These are phyloP conservation scores for Phalanger gymnotis DNA, from an alignment of 2,797 vertebrate species.

Conservation along the genomic window DNA sequence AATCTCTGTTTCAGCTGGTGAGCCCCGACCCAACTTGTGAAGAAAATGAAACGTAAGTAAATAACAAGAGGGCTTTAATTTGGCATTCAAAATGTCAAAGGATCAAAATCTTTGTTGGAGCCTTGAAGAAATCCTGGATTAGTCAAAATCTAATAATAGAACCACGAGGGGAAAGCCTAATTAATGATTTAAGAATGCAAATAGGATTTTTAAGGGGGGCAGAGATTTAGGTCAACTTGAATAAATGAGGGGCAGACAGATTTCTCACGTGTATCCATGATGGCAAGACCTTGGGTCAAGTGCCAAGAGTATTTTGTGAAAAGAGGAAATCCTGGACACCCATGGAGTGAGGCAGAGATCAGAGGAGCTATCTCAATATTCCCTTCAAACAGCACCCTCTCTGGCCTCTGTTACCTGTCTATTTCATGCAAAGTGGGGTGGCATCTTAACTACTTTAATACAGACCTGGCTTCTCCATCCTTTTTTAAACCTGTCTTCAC, in stretches of 20 bases:
- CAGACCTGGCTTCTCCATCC: background rate
- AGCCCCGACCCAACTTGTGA: constrained; percentile 71
- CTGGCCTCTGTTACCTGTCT: background rate
- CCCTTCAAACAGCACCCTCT: constrained; percentile 6
- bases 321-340: background rate
- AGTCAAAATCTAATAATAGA: constrained; percentile 34
- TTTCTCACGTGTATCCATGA: background rate
- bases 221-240: background rate
- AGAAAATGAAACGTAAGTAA: constrained; percentile 82
- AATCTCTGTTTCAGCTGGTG: constrained; percentile 83
- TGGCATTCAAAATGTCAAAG: constrained; percentile 51
- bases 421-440: constrained; percentile 19
- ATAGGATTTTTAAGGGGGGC: constrained; percentile 9
- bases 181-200: constrained; percentile 33
- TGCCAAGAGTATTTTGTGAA: background rate
- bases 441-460: constrained; percentile 32
- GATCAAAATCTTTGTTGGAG: constrained; percentile 42
- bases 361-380: constrained; percentile 1
- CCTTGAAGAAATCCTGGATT: background rate
- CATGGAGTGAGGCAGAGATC: background rate
- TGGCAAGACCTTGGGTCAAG: background rate
- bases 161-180: background rate
- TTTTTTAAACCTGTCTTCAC: background rate
- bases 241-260: background rate
- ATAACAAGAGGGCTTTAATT: constrained; percentile 45